Percentiles rank a stretch among this genome's conserved stretches.
phyloP scores from a whole-genome alignment of 2,797 vertebrate species.

The Alca torda region DNA sequence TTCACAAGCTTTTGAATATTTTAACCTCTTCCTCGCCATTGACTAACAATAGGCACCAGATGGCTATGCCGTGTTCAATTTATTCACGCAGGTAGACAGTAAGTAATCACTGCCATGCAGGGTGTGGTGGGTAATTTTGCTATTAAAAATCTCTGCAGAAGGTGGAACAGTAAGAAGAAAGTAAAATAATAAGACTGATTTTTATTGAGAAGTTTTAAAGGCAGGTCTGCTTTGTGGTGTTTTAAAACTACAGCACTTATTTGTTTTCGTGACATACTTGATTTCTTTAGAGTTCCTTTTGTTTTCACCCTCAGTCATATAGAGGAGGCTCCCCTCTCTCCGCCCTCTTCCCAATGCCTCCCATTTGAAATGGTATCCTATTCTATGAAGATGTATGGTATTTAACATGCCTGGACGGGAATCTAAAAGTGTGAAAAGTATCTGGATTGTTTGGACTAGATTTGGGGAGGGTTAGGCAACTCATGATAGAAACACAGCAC shows the following conservation, averaged over 20 bases:
- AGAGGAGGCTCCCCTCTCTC: neutral
- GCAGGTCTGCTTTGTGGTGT: neutral
- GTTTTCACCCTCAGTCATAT: neutral
- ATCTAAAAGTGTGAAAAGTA: neutral
- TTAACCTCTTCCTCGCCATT: neutral
- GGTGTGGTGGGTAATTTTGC: neutral
- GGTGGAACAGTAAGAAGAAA: neutral
- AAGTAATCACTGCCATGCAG: neutral
- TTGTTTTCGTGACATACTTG: neutral
- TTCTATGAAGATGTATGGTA: fast-evolving
- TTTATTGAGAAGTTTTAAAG: neutral
- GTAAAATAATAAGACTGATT: neutral
- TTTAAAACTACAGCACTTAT: neutral
- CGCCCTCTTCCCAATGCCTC: fast-evolving
- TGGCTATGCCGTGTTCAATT: neutral
- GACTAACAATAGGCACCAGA: neutral
- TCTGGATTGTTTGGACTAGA: neutral
- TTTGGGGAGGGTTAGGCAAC: neutral
- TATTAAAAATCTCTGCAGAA: neutral
- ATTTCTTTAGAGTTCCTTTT: neutral
- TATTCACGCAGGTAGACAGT: neutral
- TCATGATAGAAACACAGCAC: neutral
- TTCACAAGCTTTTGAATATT: neutral
- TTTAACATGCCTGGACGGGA: neutral
- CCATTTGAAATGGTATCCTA: neutral